Evolutionary conservation across 1,140 invertebrate genomes (phyloP).

Genomic region (Cherax destructor): DNA sequence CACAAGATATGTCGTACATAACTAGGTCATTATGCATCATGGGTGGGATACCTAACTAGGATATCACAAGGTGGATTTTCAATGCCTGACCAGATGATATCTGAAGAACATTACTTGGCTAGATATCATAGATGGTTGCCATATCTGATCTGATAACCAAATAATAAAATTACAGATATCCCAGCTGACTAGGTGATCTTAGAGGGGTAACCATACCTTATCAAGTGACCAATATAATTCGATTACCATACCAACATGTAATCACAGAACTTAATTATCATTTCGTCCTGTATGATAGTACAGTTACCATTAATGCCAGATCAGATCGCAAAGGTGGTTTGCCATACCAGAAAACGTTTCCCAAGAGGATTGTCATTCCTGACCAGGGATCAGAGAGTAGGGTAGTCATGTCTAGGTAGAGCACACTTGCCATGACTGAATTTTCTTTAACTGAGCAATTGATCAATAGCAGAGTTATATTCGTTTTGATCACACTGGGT

Average conservation of each 20-base stretch:
- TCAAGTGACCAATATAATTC: background rate
- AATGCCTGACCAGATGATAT: background rate
- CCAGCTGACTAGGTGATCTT: background rate
- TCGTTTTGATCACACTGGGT: background rate
- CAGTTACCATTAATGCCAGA: too few relatives aligned
- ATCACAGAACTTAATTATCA: too few relatives aligned
- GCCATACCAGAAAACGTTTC: too few relatives aligned
- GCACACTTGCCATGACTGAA: background rate
- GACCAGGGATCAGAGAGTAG: background rate
- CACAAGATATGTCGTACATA: background rate
- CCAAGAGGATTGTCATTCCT: background rate
- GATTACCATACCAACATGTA: too few relatives aligned
- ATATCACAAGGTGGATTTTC: background rate
- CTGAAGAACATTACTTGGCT: background rate
- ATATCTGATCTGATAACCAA: background rate
- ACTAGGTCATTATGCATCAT: background rate
- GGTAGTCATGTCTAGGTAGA: background rate
- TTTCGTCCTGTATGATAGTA: too few relatives aligned
- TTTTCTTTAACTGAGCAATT: background rate
- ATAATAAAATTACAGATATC: background rate
- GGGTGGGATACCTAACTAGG: background rate
- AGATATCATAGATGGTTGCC: background rate
- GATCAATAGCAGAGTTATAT: background rate
- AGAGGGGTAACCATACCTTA: background rate
- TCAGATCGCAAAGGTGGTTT: too few relatives aligned